Conservation (phyloP, 2,113 vertebrate species). For the Todiramphus saurophagus region DNA sequence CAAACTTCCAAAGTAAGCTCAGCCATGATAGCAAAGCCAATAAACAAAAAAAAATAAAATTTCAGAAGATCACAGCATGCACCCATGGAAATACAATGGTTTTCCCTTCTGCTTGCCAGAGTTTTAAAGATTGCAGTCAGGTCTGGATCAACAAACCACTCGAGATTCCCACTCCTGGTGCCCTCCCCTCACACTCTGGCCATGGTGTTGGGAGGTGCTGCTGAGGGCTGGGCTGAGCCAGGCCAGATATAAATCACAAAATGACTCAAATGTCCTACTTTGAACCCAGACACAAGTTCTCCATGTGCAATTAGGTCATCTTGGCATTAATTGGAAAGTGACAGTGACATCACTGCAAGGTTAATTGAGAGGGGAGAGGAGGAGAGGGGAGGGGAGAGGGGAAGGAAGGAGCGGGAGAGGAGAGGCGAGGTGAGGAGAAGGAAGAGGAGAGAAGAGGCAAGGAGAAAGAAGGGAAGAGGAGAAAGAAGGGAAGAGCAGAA, state of each 20-base stretch:
- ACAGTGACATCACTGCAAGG: too few species aligned
- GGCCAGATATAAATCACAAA: background rate
- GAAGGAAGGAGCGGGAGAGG: too few species aligned
- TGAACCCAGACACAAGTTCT: background rate
- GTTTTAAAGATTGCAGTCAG: background rate
- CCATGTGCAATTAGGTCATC: background rate
- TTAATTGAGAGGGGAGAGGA: too few species aligned
- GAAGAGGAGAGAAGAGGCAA: too few species aligned
- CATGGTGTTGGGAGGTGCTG: background rate
- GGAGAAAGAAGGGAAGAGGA: too few species aligned
- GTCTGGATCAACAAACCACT: background rate
- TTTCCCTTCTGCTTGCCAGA: background rate
- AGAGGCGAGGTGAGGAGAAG: too few species aligned
- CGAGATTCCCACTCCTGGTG: accelerated
- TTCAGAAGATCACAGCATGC: background rate
- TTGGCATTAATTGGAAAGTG: background rate
- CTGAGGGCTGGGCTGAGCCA: background rate
- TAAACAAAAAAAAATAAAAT: background rate
- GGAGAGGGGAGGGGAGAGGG: too few species aligned
- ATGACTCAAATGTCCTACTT: background rate
- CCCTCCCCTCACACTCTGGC: background rate
- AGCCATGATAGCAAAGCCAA: background rate
- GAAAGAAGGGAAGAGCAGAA: too few species aligned
- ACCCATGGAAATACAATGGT: background rate
- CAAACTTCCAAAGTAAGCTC: background rate